phyloP scores from a whole-genome alignment of 2,113 vertebrate species.

The Uria lomvia region DNA sequence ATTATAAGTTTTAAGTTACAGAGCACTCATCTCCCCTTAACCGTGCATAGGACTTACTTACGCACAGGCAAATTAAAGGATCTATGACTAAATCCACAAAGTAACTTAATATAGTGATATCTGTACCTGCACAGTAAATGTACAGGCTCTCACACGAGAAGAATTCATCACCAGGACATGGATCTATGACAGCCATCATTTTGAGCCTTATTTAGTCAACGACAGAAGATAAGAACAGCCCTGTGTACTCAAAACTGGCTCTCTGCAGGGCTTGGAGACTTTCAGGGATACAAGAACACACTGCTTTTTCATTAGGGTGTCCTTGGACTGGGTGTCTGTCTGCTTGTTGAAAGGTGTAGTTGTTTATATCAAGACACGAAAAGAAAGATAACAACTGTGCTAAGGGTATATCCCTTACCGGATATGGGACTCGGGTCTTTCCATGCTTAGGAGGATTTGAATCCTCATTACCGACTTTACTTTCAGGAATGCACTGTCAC shows the following conservation, averaged over 20 bases:
- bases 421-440: neutral
- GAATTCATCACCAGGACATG: neutral
- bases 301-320: neutral
- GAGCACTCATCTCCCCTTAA: neutral
- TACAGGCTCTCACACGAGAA: neutral
- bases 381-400: neutral
- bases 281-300: neutral
- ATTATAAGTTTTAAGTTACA: neutral
- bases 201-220: neutral
- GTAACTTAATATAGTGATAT: neutral
- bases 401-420: neutral
- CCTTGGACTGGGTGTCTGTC: neutral
- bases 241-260: neutral
- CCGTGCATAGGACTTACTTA: neutral
- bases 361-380: neutral
- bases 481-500: neutral
- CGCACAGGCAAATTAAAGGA: neutral
- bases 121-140: neutral
- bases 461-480: neutral
- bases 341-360: neutral
- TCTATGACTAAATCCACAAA: neutral
- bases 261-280: neutral
- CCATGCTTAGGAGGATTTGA: neutral
- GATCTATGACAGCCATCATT: neutral
- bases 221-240: neutral